Evolutionary conservation across 2,797 vertebrate species (phyloP).

Genomic region (Cuniculus paca): DNA sequence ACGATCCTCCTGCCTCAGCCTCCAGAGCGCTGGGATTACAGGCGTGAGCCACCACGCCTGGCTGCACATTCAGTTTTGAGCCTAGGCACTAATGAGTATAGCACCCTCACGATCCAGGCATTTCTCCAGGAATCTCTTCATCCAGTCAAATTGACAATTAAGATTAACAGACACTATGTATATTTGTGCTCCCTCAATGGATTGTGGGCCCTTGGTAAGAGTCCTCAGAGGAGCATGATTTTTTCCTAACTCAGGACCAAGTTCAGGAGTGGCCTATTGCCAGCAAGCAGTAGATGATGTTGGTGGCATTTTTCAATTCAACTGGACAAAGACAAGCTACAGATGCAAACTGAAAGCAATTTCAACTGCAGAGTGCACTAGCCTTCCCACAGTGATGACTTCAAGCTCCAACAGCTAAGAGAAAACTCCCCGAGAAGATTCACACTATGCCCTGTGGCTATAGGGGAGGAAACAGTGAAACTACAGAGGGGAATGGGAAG

Average conservation of each 20-base stretch:
- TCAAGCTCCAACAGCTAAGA: background rate
- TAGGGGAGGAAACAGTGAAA: background rate
- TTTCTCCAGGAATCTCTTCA: background rate
- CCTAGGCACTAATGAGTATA: background rate
- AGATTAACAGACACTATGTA: background rate
- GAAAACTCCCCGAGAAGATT: background rate
- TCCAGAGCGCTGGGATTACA: too few relatives aligned
- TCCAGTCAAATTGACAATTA: background rate
- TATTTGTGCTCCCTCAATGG: accelerated
- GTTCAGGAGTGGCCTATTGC: background rate
- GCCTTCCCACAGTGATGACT: background rate
- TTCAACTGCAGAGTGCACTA: background rate
- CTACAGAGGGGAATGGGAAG: background rate
- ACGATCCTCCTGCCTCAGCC: too few relatives aligned
- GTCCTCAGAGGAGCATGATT: background rate
- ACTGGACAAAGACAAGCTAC: background rate
- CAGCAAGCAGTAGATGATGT: background rate
- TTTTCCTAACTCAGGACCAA: background rate
- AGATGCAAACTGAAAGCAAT: background rate
- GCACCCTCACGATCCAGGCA: background rate
- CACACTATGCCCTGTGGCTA: background rate
- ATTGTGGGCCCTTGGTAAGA: background rate
- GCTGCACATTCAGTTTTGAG: too few relatives aligned
- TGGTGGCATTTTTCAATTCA: background rate
- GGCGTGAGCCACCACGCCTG: too few relatives aligned